These are phyloP conservation scores for Stenchaetothrips biformis DNA, from an alignment of 2,888 invertebrate genomes.

Conservation along the genomic window DNA sequence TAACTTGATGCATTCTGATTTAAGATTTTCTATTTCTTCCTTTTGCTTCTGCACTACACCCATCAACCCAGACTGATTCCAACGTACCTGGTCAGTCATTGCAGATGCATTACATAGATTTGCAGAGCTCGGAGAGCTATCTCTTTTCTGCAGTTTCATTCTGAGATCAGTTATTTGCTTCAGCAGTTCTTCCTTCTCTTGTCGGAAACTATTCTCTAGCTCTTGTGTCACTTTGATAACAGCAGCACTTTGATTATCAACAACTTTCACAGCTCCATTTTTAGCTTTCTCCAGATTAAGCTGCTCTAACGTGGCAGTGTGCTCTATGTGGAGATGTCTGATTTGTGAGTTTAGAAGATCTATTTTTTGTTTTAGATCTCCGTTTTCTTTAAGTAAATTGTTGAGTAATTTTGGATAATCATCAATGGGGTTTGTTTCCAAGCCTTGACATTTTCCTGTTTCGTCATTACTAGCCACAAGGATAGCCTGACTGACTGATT, in stretches of 20 bases:
- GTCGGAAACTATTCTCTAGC: slow-evolving; percentile 3
- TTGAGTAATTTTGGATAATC: not conserved
- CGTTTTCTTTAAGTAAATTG: slow-evolving; percentile 29
- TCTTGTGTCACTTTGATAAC: slow-evolving; percentile 8
- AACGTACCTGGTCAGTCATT: slow-evolving; percentile 5
- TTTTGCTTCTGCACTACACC: slow-evolving; percentile 26
- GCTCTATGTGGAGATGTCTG: not conserved
- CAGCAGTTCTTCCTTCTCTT: slow-evolving; percentile 22
- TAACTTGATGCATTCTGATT: slow-evolving; percentile 3
- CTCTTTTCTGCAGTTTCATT: not conserved
- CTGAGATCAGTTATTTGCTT: not conserved
- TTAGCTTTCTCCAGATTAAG: not conserved
- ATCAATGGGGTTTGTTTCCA: not conserved
- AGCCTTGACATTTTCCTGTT: too few relatives aligned
- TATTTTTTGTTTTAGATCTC: slow-evolving; percentile 27
- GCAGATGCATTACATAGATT: not conserved
- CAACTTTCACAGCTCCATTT: not conserved
- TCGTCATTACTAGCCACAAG: not conserved
- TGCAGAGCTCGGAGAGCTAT: not conserved
- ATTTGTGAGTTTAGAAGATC: slow-evolving; percentile 23
- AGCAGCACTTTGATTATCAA: not conserved
- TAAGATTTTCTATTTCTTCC: slow-evolving; percentile 30
- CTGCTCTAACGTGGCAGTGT: not conserved
- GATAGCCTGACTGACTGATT: not conserved
- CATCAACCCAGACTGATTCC: slow-evolving; percentile 24